A percentile compares a stretch with the other conserved stretches of the same genome.
These are phyloP conservation scores for Diplazon laetatorius DNA, from an alignment of 2,888 invertebrate species.

Conservation along the genomic window DNA sequence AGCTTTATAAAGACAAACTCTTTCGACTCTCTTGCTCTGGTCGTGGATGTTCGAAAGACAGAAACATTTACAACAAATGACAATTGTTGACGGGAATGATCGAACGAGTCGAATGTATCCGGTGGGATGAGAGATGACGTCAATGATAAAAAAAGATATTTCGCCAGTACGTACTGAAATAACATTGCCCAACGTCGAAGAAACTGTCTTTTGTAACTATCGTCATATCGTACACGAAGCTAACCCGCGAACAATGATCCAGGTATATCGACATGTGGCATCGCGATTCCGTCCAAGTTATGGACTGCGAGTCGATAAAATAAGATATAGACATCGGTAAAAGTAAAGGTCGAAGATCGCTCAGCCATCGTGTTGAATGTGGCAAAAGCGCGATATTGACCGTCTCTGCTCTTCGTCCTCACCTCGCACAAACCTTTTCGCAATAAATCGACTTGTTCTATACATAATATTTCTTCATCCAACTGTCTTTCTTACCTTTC, in stretches of 20 bases:
- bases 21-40: too few relatives aligned
- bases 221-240: constrained; percentile 6
- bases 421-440: constrained; percentile 18
- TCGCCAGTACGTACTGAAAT: constrained; percentile 1
- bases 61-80: neutral
- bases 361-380: neutral
- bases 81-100: constrained; percentile 1
- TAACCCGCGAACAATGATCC: neutral
- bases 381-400: constrained; percentile 62
- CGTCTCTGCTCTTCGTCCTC: constrained; percentile 46
- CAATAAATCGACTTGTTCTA: constrained; percentile 43
- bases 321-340: constrained; percentile 16
- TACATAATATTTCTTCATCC: constrained; percentile 27
- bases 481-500: constrained; percentile 16
- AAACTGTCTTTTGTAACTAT: neutral
- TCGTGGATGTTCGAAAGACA: neutral
- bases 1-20: neutral
- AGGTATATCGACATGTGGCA: constrained; percentile 9
- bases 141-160: neutral
- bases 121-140: neutral
- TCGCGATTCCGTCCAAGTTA: constrained; percentile 5
- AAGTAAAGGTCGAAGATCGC: neutral
- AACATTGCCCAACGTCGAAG: neutral
- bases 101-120: neutral
- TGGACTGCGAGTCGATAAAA: constrained; percentile 46